Conservation (phyloP, 1,140 invertebrate genomes). For the Microplitis demolitor region DNA sequence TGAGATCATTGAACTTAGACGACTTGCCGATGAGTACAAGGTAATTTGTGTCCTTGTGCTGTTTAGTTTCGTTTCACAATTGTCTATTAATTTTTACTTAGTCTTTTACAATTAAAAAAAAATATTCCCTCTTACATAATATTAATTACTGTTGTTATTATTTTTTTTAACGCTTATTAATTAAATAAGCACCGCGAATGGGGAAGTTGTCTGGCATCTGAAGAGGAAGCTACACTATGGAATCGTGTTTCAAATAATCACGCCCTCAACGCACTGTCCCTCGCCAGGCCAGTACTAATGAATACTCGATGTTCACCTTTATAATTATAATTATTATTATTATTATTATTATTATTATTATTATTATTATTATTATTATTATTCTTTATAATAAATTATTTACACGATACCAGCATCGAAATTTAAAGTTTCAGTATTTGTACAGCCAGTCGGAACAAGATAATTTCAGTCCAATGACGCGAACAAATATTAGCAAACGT, state of each 20-base stretch:
- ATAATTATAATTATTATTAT: background rate
- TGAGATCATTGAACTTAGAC: slow-evolving; percentile 80
- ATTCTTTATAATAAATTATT: background rate
- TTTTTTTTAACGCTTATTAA: background rate
- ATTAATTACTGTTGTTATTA: background rate
- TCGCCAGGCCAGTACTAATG: slow-evolving; percentile 76
- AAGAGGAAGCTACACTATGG: slow-evolving; percentile 78
- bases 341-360: too few relatives aligned
- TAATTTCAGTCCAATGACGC: too few relatives aligned
- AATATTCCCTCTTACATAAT: background rate
- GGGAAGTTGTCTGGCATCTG: slow-evolving; percentile 83
- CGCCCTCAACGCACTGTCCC: slow-evolving; percentile 84
- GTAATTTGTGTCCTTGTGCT: slow-evolving; percentile 58
- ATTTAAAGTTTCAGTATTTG: too few relatives aligned
- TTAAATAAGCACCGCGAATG: slow-evolving; percentile 80
- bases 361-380: slow-evolving; percentile 3
- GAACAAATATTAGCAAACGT: too few relatives aligned
- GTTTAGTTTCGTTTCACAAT: background rate
- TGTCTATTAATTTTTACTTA: background rate
- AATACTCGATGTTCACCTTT: slow-evolving; percentile 13
- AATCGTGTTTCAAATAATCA: slow-evolving; percentile 86
- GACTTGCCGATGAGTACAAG: slow-evolving; percentile 91
- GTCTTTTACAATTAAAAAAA: background rate
- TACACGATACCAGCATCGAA: too few relatives aligned
- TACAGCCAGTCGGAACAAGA: too few relatives aligned